Evolutionary conservation across 1,140 invertebrate species (phyloP).

Genomic region (Anastatus disparis): DNA sequence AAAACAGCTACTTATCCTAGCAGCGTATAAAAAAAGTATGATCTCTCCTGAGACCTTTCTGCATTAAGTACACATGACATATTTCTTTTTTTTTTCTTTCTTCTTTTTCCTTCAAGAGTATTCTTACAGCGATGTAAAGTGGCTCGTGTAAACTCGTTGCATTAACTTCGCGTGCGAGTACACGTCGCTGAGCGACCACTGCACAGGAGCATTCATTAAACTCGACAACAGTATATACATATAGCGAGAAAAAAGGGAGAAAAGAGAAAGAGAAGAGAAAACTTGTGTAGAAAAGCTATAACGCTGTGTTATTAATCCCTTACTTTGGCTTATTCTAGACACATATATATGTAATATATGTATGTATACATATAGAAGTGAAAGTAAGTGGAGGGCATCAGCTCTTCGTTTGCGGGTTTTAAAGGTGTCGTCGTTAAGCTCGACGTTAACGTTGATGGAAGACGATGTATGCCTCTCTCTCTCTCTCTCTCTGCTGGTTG

Average conservation of each 20-base stretch:
- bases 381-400: neutral
- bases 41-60: neutral
- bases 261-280: too few relatives aligned
- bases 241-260: too few relatives aligned
- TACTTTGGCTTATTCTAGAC: too few relatives aligned
- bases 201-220: neutral
- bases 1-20: neutral
- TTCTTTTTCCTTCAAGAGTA: neutral
- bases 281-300: too few relatives aligned
- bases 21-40: neutral
- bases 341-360: too few relatives aligned
- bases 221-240: neutral
- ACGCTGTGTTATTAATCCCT: too few relatives aligned
- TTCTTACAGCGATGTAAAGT: neutral
- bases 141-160: constrained; percentile 13
- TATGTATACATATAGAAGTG: too few relatives aligned
- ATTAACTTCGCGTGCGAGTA: neutral
- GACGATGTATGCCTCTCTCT: too few relatives aligned
- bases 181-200: too few relatives aligned
- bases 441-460: constrained; percentile 11
- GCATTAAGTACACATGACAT: neutral
- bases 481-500: too few relatives aligned
- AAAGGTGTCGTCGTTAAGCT: constrained; percentile 14
- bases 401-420: neutral
- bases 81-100: neutral